phyloP scores from a whole-genome alignment of 2,797 vertebrate species.

The Rhabdophis nuchalis region DNA sequence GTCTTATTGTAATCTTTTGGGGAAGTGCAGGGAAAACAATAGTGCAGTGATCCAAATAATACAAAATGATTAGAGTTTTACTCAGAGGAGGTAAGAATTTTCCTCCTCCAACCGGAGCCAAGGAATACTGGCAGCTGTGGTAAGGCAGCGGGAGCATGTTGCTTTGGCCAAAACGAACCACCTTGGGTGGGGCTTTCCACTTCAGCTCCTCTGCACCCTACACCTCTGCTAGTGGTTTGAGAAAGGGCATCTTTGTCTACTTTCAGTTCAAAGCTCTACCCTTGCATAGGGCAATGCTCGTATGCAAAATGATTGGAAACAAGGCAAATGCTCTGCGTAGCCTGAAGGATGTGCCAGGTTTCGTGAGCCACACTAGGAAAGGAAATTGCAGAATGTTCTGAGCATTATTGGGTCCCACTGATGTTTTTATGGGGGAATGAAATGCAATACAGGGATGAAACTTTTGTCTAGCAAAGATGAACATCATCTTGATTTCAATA shows the following conservation, averaged over 20 bases:
- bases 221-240: not conserved
- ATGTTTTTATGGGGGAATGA: not conserved
- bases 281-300: not conserved
- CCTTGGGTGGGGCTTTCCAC: slow-evolving; percentile 39
- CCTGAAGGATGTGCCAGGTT: not conserved
- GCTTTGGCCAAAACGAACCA: slow-evolving; percentile 45
- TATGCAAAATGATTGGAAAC: not conserved
- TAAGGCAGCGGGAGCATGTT: slow-evolving; percentile 71
- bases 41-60: slow-evolving; percentile 78
- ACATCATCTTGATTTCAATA: not conserved
- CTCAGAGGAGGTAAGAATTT: slow-evolving; percentile 72
- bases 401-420: not conserved
- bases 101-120: slow-evolving; percentile 66
- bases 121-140: slow-evolving; percentile 71
- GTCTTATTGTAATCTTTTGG: slow-evolving; percentile 74
- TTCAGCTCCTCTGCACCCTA: not conserved
- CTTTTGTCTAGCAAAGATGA: not conserved
- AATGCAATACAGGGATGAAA: not conserved
- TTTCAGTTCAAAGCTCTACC: not conserved
- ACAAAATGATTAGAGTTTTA: slow-evolving; percentile 78
- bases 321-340: too few relatives aligned
- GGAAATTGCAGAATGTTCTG: not conserved
- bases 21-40: slow-evolving; percentile 72
- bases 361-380: not conserved
- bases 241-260: not conserved